A percentile compares a stretch with the other conserved stretches of the same genome.
phyloP scores from a whole-genome alignment of 2,797 vertebrate genomes.

The Pseudochirops cupreus region DNA sequence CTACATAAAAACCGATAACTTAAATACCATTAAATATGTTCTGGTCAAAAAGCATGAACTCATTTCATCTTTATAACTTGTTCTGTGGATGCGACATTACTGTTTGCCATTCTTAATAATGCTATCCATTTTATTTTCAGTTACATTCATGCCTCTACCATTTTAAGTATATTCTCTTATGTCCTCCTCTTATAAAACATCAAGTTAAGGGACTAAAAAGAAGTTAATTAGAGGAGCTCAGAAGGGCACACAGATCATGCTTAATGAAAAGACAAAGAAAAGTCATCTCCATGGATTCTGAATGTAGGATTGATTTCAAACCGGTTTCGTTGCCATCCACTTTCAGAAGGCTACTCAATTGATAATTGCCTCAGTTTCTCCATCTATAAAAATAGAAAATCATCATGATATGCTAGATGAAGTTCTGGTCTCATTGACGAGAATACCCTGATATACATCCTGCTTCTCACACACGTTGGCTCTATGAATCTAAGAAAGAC shows the following conservation, averaged over 20 bases:
- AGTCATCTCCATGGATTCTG: background rate
- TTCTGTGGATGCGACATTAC: slow-evolving; percentile 63
- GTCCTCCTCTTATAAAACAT: slow-evolving; percentile 56
- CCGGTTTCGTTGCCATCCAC: background rate
- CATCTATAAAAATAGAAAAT: background rate
- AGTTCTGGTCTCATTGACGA: background rate
- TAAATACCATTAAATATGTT: slow-evolving; percentile 51
- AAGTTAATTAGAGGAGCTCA: slow-evolving; percentile 42
- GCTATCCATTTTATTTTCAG: slow-evolving; percentile 52
- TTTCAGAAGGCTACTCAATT: background rate
- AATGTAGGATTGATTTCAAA: background rate
- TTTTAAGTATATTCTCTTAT: slow-evolving; percentile 64
- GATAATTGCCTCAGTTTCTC: background rate
- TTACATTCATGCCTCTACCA: slow-evolving; percentile 50
- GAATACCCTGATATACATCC: background rate
- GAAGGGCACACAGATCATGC: background rate
- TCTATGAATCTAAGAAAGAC: background rate
- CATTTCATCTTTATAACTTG: slow-evolving; percentile 61
- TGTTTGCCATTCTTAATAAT: slow-evolving; percentile 63
- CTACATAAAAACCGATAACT: slow-evolving; percentile 48
- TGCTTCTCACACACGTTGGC: background rate
- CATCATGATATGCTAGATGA: background rate
- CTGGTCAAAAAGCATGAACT: slow-evolving; percentile 9
- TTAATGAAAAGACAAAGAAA: background rate
- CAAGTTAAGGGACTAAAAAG: slow-evolving; percentile 55